These are phyloP conservation scores for Forbesichthys agassizii DNA, from an alignment of 2,113 vertebrate species.

Conservation along the genomic window DNA sequence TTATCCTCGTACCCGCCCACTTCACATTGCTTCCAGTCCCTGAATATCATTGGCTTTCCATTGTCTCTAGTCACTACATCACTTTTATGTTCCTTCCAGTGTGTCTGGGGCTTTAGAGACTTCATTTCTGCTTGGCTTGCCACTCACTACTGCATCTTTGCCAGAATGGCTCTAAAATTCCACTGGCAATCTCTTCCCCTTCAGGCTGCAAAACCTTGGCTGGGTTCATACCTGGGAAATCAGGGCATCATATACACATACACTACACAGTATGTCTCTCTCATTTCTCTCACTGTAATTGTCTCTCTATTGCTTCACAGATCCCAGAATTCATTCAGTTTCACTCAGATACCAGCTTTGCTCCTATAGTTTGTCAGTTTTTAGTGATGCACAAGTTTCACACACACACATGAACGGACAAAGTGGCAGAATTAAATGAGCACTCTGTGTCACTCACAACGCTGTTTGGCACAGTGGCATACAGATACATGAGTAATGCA, in stretches of 20 bases:
- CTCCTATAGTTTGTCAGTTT: too few relatives aligned
- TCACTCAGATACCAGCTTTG: too few relatives aligned
- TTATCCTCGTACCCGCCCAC: too few relatives aligned
- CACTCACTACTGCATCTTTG: slow-evolving; percentile 27
- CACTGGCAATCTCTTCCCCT: slow-evolving; percentile 23
- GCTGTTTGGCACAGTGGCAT: slow-evolving; percentile 39
- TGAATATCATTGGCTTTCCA: too few relatives aligned
- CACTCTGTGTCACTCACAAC: slow-evolving; percentile 51
- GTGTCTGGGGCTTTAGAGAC: slow-evolving; percentile 20
- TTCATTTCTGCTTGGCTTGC: slow-evolving; percentile 23
- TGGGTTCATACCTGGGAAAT: not conserved
- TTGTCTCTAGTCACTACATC: too few relatives aligned
- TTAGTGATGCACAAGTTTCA: not conserved
- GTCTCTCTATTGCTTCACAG: too few relatives aligned
- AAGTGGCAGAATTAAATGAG: slow-evolving; percentile 46
- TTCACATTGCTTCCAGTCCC: too few relatives aligned
- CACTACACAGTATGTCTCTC: too few relatives aligned
- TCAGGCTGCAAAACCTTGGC: slow-evolving; percentile 11
- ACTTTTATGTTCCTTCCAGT: not conserved
- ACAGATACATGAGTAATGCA: slow-evolving; percentile 68
- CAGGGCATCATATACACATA: too few relatives aligned
- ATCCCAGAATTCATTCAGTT: too few relatives aligned
- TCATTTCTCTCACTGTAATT: too few relatives aligned
- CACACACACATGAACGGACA: not conserved
- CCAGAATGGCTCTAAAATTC: slow-evolving; percentile 25